Conservation (phyloP, 2,797 vertebrate species). For the Gadopsis bispinosus region DNA sequence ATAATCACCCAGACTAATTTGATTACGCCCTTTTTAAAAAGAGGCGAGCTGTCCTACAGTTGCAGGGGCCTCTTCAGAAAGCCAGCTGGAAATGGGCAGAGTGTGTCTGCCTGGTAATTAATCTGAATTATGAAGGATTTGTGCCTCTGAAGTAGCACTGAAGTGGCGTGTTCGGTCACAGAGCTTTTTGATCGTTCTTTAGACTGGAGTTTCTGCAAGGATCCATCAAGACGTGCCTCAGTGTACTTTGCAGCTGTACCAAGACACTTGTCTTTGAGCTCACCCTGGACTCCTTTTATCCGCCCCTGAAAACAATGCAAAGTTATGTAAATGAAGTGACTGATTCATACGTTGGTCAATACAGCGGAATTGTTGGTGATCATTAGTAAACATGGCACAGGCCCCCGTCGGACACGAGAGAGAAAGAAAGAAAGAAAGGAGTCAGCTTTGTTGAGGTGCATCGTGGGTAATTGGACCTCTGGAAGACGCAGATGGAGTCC, state of each 20-base stretch:
- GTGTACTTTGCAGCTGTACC: conserved; percentile 37
- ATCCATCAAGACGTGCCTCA: conserved; percentile 40
- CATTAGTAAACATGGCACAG: conserved; percentile 74
- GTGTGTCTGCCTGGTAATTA: conserved; percentile 71
- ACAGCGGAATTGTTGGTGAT: conserved; percentile 59
- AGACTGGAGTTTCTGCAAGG: conserved; percentile 28
- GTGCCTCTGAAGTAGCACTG: conserved; percentile 44
- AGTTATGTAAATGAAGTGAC: conserved; percentile 62
- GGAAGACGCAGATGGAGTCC: conserved; percentile 47
- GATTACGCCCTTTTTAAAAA: conserved; percentile 75
- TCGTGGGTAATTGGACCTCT: conserved; percentile 52
- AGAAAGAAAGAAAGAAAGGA: conserved; percentile 32
- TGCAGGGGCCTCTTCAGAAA: conserved; percentile 52
- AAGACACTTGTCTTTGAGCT: conserved; percentile 24
- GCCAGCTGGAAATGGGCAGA: conserved; percentile 66
- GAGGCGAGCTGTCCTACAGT: conserved; percentile 74
- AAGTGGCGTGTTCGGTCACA: conserved; percentile 57
- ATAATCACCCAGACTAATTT: conserved; percentile 81
- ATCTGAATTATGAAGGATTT: conserved; percentile 75
- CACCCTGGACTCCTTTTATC: conserved; percentile 18
- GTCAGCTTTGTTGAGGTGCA: conserved; percentile 32
- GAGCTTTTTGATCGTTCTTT: conserved; percentile 62
- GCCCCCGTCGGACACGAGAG: conserved; percentile 49
- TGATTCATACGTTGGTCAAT: conserved; percentile 62
- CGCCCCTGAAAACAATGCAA: conserved; percentile 49